These are phyloP conservation scores for Rhombomys opimus DNA, from an alignment of 2,113 vertebrate genomes.

Conservation along the genomic window DNA sequence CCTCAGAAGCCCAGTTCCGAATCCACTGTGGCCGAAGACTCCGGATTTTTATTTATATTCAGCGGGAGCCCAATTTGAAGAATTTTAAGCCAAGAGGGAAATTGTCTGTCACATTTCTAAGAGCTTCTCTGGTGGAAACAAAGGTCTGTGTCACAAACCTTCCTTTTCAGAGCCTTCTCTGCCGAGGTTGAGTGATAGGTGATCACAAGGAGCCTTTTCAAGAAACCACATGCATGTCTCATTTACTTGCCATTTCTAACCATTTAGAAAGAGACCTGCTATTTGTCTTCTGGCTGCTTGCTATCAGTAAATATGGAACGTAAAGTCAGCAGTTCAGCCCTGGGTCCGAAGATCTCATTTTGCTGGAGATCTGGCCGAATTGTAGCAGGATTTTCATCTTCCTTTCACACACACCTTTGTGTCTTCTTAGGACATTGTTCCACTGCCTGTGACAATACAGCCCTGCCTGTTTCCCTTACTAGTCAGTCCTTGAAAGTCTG, in stretches of 20 bases:
- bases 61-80: constrained; percentile 37
- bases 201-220: neutral
- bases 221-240: neutral
- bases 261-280: neutral
- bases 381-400: constrained; percentile 12
- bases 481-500: neutral
- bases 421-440: neutral
- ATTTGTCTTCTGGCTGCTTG: constrained; percentile 28
- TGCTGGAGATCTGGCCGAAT: neutral
- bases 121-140: neutral
- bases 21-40: neutral
- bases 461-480: neutral
- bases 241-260: constrained; percentile 19
- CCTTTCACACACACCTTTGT: neutral
- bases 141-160: neutral
- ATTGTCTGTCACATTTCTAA: neutral
- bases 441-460: neutral
- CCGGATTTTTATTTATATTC: constrained; percentile 58
- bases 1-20: constrained; percentile 28
- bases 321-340: neutral
- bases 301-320: neutral
- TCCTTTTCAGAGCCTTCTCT: neutral
- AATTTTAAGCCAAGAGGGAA: neutral
- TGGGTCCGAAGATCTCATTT: neutral
- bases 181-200: neutral